Conservation (phyloP, 2,888 invertebrate species). For the Brenthis ino region DNA sequence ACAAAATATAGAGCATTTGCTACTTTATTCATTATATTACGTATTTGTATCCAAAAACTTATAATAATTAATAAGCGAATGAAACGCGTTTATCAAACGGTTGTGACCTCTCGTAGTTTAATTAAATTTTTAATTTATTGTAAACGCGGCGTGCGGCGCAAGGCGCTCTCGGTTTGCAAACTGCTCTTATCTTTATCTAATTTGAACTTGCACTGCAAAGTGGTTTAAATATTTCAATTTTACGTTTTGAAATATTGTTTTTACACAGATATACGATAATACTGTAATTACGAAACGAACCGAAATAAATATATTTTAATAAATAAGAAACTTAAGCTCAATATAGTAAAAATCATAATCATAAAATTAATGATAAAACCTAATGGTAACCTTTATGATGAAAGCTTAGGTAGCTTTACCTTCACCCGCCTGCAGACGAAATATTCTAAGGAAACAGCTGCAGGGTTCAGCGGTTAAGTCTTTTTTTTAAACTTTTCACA, state of each 20-base stretch:
- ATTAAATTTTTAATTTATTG: slow-evolving; percentile 78
- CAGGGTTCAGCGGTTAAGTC: too few relatives aligned
- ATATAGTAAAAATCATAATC: too few relatives aligned
- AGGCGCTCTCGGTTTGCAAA: slow-evolving; percentile 50
- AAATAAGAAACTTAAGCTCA: too few relatives aligned
- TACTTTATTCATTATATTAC: slow-evolving; percentile 14
- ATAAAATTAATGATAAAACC: too few relatives aligned
- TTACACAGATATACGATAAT: neutral
- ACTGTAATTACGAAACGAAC: too few relatives aligned
- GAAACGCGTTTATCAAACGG: slow-evolving; percentile 69
- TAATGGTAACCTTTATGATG: too few relatives aligned
- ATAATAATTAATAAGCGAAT: slow-evolving; percentile 44
- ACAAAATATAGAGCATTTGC: neutral
- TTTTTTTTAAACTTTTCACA: too few relatives aligned
- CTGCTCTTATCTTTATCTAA: slow-evolving; percentile 56
- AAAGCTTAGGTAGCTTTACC: too few relatives aligned
- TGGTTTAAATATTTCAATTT: slow-evolving; percentile 27
- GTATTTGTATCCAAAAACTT: slow-evolving; percentile 16
- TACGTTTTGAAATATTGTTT: slow-evolving; percentile 8
- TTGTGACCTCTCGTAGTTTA: slow-evolving; percentile 69
- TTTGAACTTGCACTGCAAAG: slow-evolving; percentile 39
- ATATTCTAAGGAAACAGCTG: too few relatives aligned
- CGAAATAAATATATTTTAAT: too few relatives aligned
- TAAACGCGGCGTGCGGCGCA: slow-evolving; percentile 60
- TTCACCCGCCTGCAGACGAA: too few relatives aligned